phyloP scores from a whole-genome alignment of 2,888 invertebrate genomes.

The Ormyrus pomaceus region DNA sequence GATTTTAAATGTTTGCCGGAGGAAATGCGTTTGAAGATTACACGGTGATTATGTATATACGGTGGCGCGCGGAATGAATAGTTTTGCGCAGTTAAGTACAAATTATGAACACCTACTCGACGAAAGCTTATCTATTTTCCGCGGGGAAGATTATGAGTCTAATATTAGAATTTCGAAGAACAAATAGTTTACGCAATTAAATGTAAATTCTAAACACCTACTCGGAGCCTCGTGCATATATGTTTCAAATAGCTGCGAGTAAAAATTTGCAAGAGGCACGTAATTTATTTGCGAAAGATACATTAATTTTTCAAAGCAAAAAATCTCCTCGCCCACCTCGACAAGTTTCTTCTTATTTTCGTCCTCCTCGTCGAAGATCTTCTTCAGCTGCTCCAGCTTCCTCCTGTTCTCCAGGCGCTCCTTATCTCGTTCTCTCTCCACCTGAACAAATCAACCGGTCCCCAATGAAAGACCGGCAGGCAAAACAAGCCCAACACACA shows the following conservation, averaged over 20 bases:
- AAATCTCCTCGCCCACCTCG: conserved; percentile 71
- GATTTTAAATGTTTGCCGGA: background rate
- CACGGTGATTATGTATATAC: conserved; percentile 8
- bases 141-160: background rate
- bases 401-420: conserved; percentile 91
- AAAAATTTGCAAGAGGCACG: no score
- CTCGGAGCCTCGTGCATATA: no score
- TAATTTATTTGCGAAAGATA: no score
- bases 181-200: background rate
- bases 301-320: no score
- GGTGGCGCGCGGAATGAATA: background rate
- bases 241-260: no score
- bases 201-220: background rate
- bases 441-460: conserved; percentile 75
- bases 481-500: conserved; percentile 7
- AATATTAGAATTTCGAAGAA: background rate
- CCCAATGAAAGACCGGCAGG: background rate
- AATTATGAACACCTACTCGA: conserved; percentile 1
- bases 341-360: conserved; percentile 89
- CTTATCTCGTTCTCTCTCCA: conserved; percentile 92
- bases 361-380: conserved; percentile 90
- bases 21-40: background rate
- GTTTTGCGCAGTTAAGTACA: background rate
- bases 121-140: background rate
- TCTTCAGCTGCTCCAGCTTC: conserved; percentile 89